Evolutionary conservation across 2,113 vertebrate genomes (phyloP).

Genomic region (Leptosomus discolor): DNA sequence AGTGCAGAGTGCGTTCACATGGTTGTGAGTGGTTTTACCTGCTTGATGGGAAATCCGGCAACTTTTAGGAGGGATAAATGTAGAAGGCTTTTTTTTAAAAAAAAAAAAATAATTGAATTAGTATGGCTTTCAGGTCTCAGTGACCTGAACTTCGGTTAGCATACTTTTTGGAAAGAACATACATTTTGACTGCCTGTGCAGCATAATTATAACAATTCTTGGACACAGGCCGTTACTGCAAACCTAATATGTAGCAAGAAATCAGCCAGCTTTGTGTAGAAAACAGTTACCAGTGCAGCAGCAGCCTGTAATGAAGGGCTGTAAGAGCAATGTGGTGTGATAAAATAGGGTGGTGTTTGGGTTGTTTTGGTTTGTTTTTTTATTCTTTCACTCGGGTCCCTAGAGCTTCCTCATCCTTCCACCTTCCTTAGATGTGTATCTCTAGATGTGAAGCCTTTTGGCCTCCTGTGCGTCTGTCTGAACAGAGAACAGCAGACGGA

Average conservation of each 20-base stretch:
- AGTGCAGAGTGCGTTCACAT: background rate
- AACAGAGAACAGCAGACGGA: background rate
- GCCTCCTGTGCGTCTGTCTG: background rate
- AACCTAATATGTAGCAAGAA: background rate
- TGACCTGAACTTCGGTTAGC: background rate
- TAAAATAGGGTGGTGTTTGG: background rate
- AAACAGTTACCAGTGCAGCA: background rate
- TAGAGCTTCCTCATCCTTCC: background rate
- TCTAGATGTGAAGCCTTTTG: background rate
- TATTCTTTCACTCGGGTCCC: background rate
- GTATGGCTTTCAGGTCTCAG: background rate
- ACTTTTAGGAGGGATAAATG: background rate
- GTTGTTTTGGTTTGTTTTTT: background rate
- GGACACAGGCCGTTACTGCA: background rate
- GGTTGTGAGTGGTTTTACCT: background rate
- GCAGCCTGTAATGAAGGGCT: background rate
- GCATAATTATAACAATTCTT: background rate
- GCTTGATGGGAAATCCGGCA: background rate
- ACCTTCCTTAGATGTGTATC: background rate
- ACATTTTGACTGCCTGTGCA: background rate
- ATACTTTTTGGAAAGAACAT: background rate
- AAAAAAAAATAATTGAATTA: too few relatives aligned
- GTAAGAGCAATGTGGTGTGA: background rate
- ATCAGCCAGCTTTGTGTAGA: background rate
- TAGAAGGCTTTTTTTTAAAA: background rate